A percentile compares a stretch with the other conserved stretches of the same genome.
These are phyloP conservation scores for Nemopilema nomurai DNA, from an alignment of 30 jellyfish, hydroid and myxozoan genomes.

Conservation along the genomic window DNA sequence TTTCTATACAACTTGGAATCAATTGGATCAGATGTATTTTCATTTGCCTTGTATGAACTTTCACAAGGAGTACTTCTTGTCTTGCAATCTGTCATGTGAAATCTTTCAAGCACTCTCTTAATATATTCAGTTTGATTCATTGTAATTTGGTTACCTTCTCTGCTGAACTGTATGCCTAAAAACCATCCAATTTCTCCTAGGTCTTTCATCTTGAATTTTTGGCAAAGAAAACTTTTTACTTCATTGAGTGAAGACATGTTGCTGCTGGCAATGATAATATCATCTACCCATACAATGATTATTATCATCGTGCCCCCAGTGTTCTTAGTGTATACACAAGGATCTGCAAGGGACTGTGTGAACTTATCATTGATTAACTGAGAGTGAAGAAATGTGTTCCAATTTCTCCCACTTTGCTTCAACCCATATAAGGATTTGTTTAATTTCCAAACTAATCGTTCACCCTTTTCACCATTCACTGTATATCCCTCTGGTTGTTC, in stretches of 20 bases:
- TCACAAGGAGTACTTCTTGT: slow-evolving; percentile 70
- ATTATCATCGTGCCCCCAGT: slow-evolving; percentile 15
- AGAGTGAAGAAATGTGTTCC: slow-evolving; percentile 35
- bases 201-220: slow-evolving; percentile 50
- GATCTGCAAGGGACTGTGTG: slow-evolving; percentile 39
- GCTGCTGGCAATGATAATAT: slow-evolving; percentile 46
- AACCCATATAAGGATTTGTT: slow-evolving; percentile 44
- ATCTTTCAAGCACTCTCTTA: slow-evolving; percentile 8
- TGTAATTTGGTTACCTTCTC: slow-evolving; percentile 2
- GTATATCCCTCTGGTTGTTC: slow-evolving; percentile 54
- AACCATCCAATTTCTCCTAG: slow-evolving; percentile 37
- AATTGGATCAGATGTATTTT: slow-evolving; percentile 6
- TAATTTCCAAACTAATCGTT: slow-evolving; percentile 20
- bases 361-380: slow-evolving; percentile 2
- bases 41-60: neutral
- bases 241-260: neutral
- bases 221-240: neutral
- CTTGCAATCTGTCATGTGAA: slow-evolving; percentile 57
- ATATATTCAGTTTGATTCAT: slow-evolving; percentile 19
- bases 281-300: slow-evolving; percentile 66
- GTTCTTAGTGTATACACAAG: slow-evolving; percentile 31
- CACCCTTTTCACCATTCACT: slow-evolving; percentile 13
- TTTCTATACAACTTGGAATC: slow-evolving; percentile 20
- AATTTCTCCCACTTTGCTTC: slow-evolving; percentile 57
- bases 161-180: slow-evolving; percentile 19